Conservation (phyloP, 1,140 invertebrate species). For the Drosophila leontia region DNA sequence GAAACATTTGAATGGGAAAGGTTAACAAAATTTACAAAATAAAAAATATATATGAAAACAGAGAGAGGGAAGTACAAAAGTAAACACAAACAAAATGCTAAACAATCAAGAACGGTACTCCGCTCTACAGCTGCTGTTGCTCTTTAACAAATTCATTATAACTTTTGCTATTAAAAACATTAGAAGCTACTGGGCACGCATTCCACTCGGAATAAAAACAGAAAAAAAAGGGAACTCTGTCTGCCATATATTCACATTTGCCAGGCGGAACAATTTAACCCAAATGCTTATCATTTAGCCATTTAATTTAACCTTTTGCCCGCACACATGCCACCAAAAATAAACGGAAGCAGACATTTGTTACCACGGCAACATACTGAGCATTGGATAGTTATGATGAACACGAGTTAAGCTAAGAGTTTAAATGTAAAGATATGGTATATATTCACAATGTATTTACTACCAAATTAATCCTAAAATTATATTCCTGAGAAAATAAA, state of each 20-base stretch:
- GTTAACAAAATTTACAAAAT: constrained; percentile 55
- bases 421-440: neutral
- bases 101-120: constrained; percentile 53
- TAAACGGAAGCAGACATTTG: constrained; percentile 25
- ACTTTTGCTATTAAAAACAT: constrained; percentile 84
- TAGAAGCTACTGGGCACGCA: constrained; percentile 72
- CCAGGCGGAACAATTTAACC: constrained; percentile 70
- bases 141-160: constrained; percentile 83
- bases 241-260: constrained; percentile 42
- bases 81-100: constrained; percentile 41
- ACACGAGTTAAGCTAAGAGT: no score
- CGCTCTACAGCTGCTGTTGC: constrained; percentile 40
- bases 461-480: neutral
- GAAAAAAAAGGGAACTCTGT: constrained; percentile 21
- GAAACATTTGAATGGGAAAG: constrained; percentile 59
- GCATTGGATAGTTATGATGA: constrained; percentile 1
- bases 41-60: neutral
- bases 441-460: no score
- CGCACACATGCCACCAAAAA: constrained; percentile 42
- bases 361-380: neutral
- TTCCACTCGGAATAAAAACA: constrained; percentile 9
- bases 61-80: constrained; percentile 6
- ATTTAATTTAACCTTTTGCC: constrained; percentile 83
- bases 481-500: neutral
- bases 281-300: constrained; percentile 84